These are phyloP conservation scores for Musca vetustissima DNA, from an alignment of 1,140 invertebrate species.

Conservation along the genomic window DNA sequence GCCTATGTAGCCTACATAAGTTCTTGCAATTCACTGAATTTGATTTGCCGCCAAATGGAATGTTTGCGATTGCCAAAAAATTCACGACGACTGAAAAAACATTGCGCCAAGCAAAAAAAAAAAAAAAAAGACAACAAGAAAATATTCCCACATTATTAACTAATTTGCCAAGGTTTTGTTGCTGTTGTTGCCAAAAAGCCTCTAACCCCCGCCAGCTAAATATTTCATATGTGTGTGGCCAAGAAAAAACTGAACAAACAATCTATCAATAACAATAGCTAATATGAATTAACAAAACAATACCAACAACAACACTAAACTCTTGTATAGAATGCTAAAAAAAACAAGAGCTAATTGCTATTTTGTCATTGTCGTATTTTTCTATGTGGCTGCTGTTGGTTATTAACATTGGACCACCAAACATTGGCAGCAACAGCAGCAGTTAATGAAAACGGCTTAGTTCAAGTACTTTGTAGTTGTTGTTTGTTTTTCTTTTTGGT, in stretches of 20 bases:
- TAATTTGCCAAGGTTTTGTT: slow-evolving; percentile 17
- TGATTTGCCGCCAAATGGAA: slow-evolving; percentile 6
- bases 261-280: not conserved
- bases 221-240: not conserved
- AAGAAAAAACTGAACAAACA: slow-evolving; percentile 10
- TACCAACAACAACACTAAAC: not conserved
- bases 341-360: slow-evolving; percentile 27
- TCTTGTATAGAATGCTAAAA: not conserved
- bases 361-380: slow-evolving; percentile 25
- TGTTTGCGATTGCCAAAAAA: not conserved
- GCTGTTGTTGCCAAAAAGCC: not conserved
- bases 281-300: not conserved
- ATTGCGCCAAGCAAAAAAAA: not conserved
- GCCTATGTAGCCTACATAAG: not conserved
- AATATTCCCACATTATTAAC: slow-evolving; percentile 28
- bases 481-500: no score
- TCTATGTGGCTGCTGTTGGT: no score
- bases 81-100: not conserved
- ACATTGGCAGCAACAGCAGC: no score
- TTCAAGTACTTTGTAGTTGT: no score
- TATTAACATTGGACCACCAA: no score
- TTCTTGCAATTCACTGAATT: slow-evolving; percentile 17
- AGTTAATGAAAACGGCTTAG: no score
- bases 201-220: not conserved
- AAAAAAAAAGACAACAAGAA: no score